These are phyloP conservation scores for Triplophysa tibetana DNA, from an alignment of 2,113 vertebrate genomes.

Conservation along the genomic window DNA sequence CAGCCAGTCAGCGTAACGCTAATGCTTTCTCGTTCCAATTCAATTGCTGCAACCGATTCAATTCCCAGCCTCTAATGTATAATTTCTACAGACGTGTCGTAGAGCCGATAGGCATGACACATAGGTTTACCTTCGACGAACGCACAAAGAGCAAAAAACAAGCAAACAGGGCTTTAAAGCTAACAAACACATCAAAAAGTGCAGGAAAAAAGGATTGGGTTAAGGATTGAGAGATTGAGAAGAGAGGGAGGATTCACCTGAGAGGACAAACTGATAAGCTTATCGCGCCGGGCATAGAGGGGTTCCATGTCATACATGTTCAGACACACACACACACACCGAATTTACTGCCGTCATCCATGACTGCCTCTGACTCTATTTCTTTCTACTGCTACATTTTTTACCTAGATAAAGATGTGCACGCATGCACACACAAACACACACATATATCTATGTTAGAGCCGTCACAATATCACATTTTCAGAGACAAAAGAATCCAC, in stretches of 20 bases:
- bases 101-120: slow-evolving; percentile 38
- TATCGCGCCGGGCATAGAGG: not conserved
- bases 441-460: no score
- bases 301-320: not conserved
- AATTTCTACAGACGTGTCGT: slow-evolving; percentile 33
- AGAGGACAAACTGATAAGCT: slow-evolving; percentile 35
- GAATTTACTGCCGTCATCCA: slow-evolving; percentile 17
- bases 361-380: not conserved
- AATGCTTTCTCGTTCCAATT: slow-evolving; percentile 7
- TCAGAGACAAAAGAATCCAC: no score
- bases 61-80: slow-evolving; percentile 48
- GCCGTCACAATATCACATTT: no score
- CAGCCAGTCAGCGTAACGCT: slow-evolving; percentile 24
- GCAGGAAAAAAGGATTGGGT: slow-evolving; percentile 1
- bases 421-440: no score
- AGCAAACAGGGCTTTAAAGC: slow-evolving; percentile 1
- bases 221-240: not conserved
- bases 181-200: slow-evolving; percentile 3
- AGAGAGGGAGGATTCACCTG: slow-evolving; percentile 21
- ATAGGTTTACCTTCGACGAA: slow-evolving; percentile 21
- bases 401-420: not conserved
- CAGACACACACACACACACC: not conserved
- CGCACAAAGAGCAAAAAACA: slow-evolving; percentile 10
- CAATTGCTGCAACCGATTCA: slow-evolving; percentile 32
- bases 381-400: not conserved